Evolutionary conservation across 2,888 invertebrate species (phyloP).

Genomic region (Cyaniris semiargus): DNA sequence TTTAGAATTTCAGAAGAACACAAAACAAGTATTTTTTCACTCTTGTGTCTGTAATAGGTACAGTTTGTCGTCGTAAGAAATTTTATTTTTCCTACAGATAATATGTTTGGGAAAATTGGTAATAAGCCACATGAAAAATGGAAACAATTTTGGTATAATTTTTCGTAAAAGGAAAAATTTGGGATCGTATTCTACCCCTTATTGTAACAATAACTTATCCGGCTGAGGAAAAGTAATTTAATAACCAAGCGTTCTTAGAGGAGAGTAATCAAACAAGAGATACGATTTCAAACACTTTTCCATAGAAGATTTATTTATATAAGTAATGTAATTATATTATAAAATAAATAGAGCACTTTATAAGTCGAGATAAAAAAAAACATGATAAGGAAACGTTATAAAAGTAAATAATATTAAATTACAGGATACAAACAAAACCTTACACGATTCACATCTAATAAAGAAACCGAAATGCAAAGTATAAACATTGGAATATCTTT

Average conservation of each 20-base stretch:
- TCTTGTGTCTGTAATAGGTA: not conserved
- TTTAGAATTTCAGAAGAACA: not conserved
- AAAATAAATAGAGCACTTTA: no score
- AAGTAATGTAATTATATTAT: not conserved
- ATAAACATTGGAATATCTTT: not conserved
- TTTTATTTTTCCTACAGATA: not conserved
- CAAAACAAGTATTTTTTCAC: not conserved
- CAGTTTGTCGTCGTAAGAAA: not conserved
- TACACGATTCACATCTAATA: not conserved
- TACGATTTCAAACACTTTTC: not conserved
- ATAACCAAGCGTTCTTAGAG: not conserved
- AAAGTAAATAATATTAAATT: not conserved
- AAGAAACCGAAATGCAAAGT: not conserved
- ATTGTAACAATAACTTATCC: constrained; percentile 2
- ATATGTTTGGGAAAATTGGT: not conserved
- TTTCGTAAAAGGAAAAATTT: constrained; percentile 9
- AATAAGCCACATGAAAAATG: not conserved
- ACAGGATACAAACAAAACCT: not conserved
- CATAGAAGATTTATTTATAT: no score
- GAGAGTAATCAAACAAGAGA: not conserved
- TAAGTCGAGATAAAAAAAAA: not conserved
- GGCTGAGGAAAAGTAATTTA: not conserved
- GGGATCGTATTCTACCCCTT: not conserved
- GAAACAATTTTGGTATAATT: constrained; percentile 10
- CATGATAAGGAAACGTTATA: no score